Percentiles rank a stretch among this genome's conserved stretches.
These are phyloP conservation scores for Taphrorychus bicolor DNA, from an alignment of 2,888 invertebrate genomes.

Conservation along the genomic window DNA sequence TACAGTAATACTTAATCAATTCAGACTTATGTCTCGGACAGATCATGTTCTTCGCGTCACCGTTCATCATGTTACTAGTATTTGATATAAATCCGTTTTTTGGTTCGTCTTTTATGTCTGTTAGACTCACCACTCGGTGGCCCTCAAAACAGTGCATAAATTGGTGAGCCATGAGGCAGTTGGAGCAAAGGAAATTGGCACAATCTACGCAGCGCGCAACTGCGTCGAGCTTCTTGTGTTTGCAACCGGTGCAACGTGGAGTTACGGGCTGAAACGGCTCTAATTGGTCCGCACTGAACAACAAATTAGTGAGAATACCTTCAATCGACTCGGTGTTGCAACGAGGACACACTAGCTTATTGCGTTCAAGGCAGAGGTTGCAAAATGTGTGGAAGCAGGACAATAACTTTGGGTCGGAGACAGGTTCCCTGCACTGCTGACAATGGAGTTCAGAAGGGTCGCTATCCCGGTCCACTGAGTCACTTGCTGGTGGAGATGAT, in stretches of 20 bases:
- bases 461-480: conserved; percentile 76
- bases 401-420: conserved; percentile 76
- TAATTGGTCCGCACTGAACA: conserved; percentile 53
- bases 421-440: conserved; percentile 78
- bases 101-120: conserved; percentile 69
- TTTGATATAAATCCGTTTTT: conserved; percentile 58
- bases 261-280: conserved; percentile 37
- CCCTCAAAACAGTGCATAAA: conserved; percentile 99
- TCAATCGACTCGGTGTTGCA: conserved; percentile 64
- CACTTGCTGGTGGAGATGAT: conserved; percentile 86
- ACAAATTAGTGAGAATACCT: conserved; percentile 58
- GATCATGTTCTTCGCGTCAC: conserved; percentile 69
- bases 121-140: conserved; percentile 83
- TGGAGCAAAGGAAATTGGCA: conserved; percentile 93
- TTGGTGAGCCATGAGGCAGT: conserved; percentile 98
- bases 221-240: conserved; percentile 92
- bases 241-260: conserved; percentile 93
- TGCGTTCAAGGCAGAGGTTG: conserved; percentile 76
- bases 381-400: conserved; percentile 88
- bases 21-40: conserved; percentile 92
- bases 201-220: conserved; percentile 97
- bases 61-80: conserved; percentile 46
- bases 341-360: conserved; percentile 78
- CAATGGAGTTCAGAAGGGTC: conserved; percentile 60
- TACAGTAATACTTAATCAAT: conserved; percentile 91